phyloP scores from a whole-genome alignment of 2,888 invertebrate genomes.

The Andrena bucephala region DNA sequence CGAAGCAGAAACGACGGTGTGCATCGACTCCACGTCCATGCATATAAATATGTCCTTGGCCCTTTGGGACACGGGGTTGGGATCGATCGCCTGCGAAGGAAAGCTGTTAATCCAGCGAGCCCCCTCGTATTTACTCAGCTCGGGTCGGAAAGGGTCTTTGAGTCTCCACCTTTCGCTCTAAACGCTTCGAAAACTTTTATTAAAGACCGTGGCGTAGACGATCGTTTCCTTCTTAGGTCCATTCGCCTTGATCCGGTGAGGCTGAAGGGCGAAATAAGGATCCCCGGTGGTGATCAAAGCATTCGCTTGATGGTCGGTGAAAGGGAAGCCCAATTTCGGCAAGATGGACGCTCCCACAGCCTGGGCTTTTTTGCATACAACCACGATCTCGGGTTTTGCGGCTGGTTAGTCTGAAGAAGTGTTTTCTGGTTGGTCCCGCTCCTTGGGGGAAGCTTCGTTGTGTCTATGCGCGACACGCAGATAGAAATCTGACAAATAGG shows the following conservation, averaged over 20 bases:
- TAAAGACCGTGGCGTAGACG: conserved; percentile 16
- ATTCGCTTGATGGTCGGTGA: conserved; percentile 27
- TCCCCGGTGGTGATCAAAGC: conserved; percentile 44
- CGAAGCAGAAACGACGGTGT: not conserved
- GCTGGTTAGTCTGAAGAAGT: conserved; percentile 7
- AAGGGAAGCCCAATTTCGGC: conserved; percentile 24
- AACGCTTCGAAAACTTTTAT: conserved; percentile 40
- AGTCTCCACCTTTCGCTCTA: conserved; percentile 18
- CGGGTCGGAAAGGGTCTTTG: not conserved
- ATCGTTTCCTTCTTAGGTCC: conserved; percentile 29
- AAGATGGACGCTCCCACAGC: not conserved
- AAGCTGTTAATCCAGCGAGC: not conserved
- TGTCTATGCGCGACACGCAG: not conserved
- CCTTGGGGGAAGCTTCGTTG: not conserved
- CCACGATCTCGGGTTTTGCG: conserved; percentile 1
- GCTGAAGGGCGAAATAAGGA: conserved; percentile 18
- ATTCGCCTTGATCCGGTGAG: not conserved
- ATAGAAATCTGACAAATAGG: conserved; percentile 3
- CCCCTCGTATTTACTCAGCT: conserved; percentile 2
- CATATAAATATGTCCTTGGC: conserved; percentile 18
- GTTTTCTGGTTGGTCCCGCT: not conserved
- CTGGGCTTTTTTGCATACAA: not conserved
- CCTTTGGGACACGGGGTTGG: not conserved
- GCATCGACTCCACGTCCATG: conserved; percentile 12
- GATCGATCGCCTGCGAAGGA: not conserved